A percentile compares a stretch with the other conserved stretches of the same genome.
phyloP scores from a whole-genome alignment of 2,113 vertebrate species.

The Podocnemis expansa region DNA sequence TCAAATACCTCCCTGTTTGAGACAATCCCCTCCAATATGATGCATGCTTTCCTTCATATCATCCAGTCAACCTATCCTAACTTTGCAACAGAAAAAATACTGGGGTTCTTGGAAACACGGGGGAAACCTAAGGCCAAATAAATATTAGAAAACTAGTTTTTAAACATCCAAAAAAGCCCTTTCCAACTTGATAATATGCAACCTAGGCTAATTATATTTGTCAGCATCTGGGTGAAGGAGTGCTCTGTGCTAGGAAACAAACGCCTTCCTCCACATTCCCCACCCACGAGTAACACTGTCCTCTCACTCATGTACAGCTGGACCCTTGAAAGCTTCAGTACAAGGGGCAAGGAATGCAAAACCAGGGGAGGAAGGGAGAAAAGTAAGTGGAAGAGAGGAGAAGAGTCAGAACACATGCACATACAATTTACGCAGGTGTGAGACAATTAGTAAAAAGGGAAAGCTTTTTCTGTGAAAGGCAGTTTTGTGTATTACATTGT shows the following conservation, averaged over 20 bases:
- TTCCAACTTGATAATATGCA: background rate
- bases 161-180: background rate
- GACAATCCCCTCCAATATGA: background rate
- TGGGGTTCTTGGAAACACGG: background rate
- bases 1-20: background rate
- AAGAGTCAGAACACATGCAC: rapidly evolving
- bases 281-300: background rate
- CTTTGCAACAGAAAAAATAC: background rate
- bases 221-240: background rate
- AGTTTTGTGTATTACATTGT: background rate
- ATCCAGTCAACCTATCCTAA: background rate
- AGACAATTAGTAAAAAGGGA: background rate
- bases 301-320: background rate
- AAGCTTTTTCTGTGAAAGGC: background rate
- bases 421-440: background rate
- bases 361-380: background rate
- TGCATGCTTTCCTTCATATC: background rate
- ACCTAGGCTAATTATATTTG: background rate
- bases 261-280: background rate
- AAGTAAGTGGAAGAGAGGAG: background rate
- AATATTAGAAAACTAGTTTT: background rate
- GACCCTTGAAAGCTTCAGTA: background rate
- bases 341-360: background rate
- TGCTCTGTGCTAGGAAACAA: background rate
- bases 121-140: background rate